Evolutionary conservation across 2,797 vertebrate genomes (phyloP).

Genomic region (Novumbra hubbsi): DNA sequence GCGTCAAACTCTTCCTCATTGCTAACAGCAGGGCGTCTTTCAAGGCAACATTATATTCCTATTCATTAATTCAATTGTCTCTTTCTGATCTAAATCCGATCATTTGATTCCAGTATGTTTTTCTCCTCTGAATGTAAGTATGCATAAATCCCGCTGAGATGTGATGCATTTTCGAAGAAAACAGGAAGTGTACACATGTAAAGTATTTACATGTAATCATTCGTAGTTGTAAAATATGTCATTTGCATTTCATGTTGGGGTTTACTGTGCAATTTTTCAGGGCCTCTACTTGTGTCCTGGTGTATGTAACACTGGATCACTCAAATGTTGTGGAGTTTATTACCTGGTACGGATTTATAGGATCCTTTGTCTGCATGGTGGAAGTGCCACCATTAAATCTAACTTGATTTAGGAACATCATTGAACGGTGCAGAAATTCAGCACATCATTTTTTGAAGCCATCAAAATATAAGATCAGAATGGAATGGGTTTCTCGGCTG

Average conservation of each 20-base stretch:
- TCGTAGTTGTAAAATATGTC: constrained; percentile 29
- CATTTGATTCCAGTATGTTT: constrained; percentile 39
- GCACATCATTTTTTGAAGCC: constrained; percentile 49
- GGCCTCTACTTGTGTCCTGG: constrained; percentile 31
- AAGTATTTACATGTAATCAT: constrained; percentile 2
- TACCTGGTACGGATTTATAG: constrained; percentile 30
- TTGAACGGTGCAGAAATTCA: constrained; percentile 41
- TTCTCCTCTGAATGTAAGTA: constrained; percentile 47
- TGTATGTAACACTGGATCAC: constrained; percentile 34
- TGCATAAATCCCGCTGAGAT: constrained; percentile 18
- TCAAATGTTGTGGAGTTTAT: constrained; percentile 35
- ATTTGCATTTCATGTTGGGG: constrained; percentile 38
- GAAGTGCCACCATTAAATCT: constrained; percentile 48
- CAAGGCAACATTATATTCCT: constrained; percentile 53
- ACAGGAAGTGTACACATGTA: constrained; percentile 9
- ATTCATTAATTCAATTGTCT: constrained; percentile 33
- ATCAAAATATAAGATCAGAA: constrained; percentile 60
- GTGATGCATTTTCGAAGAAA: constrained; percentile 23
- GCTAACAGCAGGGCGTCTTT: constrained; percentile 61
- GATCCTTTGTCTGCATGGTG: constrained; percentile 32
- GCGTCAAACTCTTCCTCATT: constrained; percentile 57
- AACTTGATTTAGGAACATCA: constrained; percentile 56
- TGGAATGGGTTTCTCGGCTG: constrained; percentile 45
- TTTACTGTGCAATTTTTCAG: constrained; percentile 33
- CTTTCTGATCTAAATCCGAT: constrained; percentile 33